Conservation (phyloP, 1,140 invertebrate genomes). For the Camponotus floridanus region DNA sequence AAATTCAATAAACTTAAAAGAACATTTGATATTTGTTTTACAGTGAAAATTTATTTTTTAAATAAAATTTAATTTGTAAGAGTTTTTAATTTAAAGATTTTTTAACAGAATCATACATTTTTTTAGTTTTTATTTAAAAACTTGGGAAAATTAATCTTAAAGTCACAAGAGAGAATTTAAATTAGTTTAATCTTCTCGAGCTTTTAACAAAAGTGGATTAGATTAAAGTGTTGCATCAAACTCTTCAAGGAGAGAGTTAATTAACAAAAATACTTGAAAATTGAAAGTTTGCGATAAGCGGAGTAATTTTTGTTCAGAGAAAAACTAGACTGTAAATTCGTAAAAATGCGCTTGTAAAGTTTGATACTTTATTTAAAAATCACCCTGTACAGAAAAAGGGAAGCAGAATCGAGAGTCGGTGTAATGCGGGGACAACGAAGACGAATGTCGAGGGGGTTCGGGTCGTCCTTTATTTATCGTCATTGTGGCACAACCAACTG, state of each 20-base stretch:
- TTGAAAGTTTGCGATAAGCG: not conserved
- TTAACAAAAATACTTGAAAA: conserved; percentile 11
- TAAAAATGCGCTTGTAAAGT: not conserved
- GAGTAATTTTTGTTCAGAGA: not conserved
- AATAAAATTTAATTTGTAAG: not conserved
- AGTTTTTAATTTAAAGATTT: conserved; percentile 2
- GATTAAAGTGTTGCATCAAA: not conserved
- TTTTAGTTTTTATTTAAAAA: conserved; percentile 4
- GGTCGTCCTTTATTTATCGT: conserved; percentile 40
- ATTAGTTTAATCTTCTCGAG: not conserved
- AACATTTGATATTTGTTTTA: not conserved
- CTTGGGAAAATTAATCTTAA: not conserved
- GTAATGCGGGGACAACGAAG: conserved; percentile 46
- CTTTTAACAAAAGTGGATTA: conserved; percentile 5
- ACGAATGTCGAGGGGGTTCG: conserved; percentile 17
- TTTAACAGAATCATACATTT: not conserved
- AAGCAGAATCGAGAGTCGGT: conserved; percentile 18
- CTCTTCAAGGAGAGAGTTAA: not conserved
- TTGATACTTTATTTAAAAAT: conserved; percentile 4
- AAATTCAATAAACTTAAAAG: not conserved
- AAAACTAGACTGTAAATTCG: conserved; percentile 14
- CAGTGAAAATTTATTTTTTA: not conserved
- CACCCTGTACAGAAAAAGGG: not conserved
- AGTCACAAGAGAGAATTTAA: not conserved
- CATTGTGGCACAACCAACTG: not conserved